Conservation (phyloP, 1,140 invertebrate species). For the Nasonia giraulti region DNA sequence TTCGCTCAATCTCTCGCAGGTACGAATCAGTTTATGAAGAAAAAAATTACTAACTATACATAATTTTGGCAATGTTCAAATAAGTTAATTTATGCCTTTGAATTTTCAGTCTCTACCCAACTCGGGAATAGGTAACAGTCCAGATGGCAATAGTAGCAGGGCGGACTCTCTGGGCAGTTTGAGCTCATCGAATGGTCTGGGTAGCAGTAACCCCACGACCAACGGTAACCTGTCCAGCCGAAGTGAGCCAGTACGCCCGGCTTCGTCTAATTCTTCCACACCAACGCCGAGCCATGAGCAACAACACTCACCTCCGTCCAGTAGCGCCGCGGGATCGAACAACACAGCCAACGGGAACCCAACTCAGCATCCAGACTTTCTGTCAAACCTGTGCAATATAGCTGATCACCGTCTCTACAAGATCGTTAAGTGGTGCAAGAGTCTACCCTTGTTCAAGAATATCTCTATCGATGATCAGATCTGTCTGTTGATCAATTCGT, state of each 20-base stretch:
- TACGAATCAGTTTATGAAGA: not conserved
- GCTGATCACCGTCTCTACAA: slow-evolving; percentile 97
- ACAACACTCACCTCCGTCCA: slow-evolving; percentile 50
- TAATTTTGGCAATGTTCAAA: not conserved
- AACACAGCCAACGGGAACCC: slow-evolving; percentile 73
- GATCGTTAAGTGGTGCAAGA: slow-evolving; percentile 99
- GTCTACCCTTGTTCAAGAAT: slow-evolving; percentile 95
- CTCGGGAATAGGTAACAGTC: slow-evolving; percentile 9
- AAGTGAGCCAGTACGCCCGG: not conserved
- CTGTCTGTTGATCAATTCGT: slow-evolving; percentile 95
- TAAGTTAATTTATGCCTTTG: not conserved
- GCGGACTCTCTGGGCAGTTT: slow-evolving; percentile 22
- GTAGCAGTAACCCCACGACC: slow-evolving; percentile 31
- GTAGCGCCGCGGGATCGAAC: slow-evolving; percentile 37
- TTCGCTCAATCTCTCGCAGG: slow-evolving; percentile 43
- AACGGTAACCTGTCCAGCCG: slow-evolving; percentile 24
- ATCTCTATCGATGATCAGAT: slow-evolving; percentile 98
- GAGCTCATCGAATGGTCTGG: slow-evolving; percentile 29
- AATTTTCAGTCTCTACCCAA: slow-evolving; percentile 20
- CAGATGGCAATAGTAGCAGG: slow-evolving; percentile 32
- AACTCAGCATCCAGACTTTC: slow-evolving; percentile 83
- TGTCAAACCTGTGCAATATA: slow-evolving; percentile 92
- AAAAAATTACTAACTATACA: not conserved
- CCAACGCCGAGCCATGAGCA: slow-evolving; percentile 49
- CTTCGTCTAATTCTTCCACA: slow-evolving; percentile 14